These are phyloP conservation scores for Wasmannia auropunctata DNA, from an alignment of 1,140 invertebrate genomes.

Conservation along the genomic window DNA sequence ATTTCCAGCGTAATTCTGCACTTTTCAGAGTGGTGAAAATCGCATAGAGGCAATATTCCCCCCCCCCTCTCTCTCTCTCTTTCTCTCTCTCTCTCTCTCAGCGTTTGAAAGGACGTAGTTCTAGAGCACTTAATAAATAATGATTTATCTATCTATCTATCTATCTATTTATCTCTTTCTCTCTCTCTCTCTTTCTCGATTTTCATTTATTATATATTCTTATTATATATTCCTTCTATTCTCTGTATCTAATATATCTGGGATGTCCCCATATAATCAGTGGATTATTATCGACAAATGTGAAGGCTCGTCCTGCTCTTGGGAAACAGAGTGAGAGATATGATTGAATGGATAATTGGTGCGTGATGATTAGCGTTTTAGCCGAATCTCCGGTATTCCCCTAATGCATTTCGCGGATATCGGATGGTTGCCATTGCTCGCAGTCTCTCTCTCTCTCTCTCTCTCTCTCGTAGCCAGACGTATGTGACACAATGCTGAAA, in stretches of 20 bases:
- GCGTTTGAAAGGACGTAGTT: too few species aligned
- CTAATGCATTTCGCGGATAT: conserved; percentile 7
- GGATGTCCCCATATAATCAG: neutral
- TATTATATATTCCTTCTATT: conserved; percentile 14
- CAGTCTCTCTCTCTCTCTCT: neutral
- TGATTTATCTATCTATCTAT: too few species aligned
- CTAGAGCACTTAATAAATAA: too few species aligned
- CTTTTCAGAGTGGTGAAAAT: neutral
- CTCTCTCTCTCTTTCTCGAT: neutral
- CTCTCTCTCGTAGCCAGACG: neutral
- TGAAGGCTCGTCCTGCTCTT: neutral
- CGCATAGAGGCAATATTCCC: neutral
- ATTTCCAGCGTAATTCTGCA: neutral
- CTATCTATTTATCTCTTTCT: too few species aligned
- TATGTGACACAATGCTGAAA: neutral
- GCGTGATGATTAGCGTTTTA: conserved; percentile 44
- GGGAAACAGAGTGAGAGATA: conserved; percentile 15
- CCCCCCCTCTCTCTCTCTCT: too few species aligned
- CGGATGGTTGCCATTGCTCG: neutral
- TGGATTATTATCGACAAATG: neutral
- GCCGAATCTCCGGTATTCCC: conserved; percentile 3
- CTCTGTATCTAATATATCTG: neutral
- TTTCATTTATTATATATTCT: neutral
- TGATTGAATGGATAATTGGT: conserved; percentile 26
- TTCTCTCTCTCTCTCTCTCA: neutral